These are phyloP conservation scores for Coecobrya sp. DNA, from an alignment of 2,888 invertebrate species.

Conservation along the genomic window DNA sequence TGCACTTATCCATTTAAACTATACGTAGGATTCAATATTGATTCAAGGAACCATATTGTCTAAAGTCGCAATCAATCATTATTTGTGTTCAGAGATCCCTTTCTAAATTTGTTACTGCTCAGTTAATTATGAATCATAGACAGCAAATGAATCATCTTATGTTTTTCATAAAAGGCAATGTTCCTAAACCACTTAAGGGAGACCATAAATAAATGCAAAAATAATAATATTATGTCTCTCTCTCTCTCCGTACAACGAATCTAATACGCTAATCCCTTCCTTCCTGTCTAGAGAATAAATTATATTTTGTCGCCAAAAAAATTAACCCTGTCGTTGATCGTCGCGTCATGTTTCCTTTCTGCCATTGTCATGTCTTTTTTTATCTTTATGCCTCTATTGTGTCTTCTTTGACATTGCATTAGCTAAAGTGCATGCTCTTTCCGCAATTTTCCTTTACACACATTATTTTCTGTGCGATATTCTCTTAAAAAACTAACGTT, in stretches of 20 bases:
- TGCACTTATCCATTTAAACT: no score
- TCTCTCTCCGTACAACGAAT: neutral
- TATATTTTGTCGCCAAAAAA: neutral
- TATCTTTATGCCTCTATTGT: neutral
- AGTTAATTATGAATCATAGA: no score
- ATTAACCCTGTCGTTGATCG: neutral
- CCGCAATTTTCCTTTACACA: neutral
- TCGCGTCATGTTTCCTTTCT: no score
- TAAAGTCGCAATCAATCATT: no score
- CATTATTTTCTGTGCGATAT: neutral
- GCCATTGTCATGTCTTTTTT: no score
- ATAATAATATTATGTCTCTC: neutral
- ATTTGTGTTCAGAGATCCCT: no score
- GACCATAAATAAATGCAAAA: neutral
- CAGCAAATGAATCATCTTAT: no score
- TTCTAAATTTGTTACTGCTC: no score
- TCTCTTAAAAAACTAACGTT: neutral
- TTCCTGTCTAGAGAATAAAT: conserved; percentile 28
- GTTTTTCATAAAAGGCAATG: no score
- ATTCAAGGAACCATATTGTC: no score
- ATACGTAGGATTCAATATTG: no score
- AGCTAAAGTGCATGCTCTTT: neutral
- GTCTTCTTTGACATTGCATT: neutral
- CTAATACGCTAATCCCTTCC: conserved; percentile 1
- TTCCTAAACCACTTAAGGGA: neutral